Conservation (phyloP, 2,797 vertebrate species). For the Rhinogobio ventralis region DNA sequence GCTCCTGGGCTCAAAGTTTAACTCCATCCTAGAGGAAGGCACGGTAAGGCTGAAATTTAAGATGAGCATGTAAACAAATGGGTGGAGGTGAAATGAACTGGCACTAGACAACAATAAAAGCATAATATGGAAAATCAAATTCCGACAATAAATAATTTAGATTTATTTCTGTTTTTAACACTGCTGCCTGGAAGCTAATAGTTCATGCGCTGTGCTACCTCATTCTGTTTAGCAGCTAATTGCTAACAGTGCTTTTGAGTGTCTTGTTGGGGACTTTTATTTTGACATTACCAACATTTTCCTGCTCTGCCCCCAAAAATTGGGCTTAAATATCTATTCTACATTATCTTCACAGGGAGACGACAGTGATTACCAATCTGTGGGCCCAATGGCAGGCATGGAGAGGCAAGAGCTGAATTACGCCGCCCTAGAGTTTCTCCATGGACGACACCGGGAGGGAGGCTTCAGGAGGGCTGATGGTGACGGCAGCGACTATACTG, state of each 20-base stretch:
- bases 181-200: conserved; percentile 48
- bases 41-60: conserved; percentile 80
- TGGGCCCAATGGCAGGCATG: conserved; percentile 78
- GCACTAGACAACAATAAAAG: conserved; percentile 28
- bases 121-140: neutral
- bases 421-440: conserved; percentile 78
- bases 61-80: conserved; percentile 50
- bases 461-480: conserved; percentile 77
- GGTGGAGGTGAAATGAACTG: conserved; percentile 26
- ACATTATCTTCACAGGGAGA: conserved; percentile 75
- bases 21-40: conserved; percentile 88
- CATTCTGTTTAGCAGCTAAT: conserved; percentile 47
- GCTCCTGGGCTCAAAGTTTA: conserved; percentile 90
- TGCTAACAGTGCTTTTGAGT: conserved; percentile 46
- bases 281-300: conserved; percentile 53
- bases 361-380: conserved; percentile 83
- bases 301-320: neutral
- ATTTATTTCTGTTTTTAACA: conserved; percentile 36
- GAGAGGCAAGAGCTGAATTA: conserved; percentile 85
- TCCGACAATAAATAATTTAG: neutral
- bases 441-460: conserved; percentile 77
- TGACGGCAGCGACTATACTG: conserved; percentile 80
- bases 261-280: conserved; percentile 37
- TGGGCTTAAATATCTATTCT: neutral
- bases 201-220: conserved; percentile 23